Percentiles rank a stretch among this genome's conserved stretches.
phyloP scores from a whole-genome alignment of 2,113 vertebrate genomes.

The Microcebus jonahi region DNA sequence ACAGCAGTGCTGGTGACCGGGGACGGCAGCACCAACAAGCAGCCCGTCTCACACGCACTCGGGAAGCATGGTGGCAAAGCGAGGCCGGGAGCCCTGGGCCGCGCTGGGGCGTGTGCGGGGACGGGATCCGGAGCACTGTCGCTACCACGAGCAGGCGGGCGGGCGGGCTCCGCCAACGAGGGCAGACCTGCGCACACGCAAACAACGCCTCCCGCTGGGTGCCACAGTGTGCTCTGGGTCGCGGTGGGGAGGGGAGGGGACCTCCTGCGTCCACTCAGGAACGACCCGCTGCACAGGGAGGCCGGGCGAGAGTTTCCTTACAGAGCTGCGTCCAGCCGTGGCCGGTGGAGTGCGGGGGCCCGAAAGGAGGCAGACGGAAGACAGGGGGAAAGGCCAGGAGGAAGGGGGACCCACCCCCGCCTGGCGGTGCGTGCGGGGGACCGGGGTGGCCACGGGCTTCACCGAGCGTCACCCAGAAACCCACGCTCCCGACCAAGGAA shows the following conservation, averaged over 20 bases:
- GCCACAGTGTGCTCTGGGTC: accelerated
- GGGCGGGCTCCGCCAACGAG: background rate
- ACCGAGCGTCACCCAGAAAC: background rate
- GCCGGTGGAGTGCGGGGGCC: background rate
- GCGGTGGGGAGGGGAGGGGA: accelerated
- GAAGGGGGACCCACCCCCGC: background rate
- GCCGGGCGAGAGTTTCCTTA: background rate
- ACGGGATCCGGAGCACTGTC: accelerated
- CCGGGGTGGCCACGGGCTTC: background rate
- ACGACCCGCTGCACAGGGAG: accelerated
- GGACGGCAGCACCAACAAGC: background rate
- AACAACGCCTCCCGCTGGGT: accelerated
- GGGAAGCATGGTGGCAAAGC: accelerated
- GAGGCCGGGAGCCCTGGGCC: accelerated
- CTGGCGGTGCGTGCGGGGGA: accelerated
- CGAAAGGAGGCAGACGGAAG: background rate
- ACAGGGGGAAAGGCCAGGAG: accelerated
- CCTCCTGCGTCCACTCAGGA: no score
- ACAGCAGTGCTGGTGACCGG: no score
- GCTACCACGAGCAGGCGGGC: no score
- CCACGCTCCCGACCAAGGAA: background rate
- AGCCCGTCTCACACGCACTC: background rate
- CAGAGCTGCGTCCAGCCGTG: background rate
- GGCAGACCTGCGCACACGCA: accelerated
- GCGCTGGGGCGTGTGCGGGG: no score